phyloP scores from a whole-genome alignment of 2,113 vertebrate species.

The Perca fluviatilis region DNA sequence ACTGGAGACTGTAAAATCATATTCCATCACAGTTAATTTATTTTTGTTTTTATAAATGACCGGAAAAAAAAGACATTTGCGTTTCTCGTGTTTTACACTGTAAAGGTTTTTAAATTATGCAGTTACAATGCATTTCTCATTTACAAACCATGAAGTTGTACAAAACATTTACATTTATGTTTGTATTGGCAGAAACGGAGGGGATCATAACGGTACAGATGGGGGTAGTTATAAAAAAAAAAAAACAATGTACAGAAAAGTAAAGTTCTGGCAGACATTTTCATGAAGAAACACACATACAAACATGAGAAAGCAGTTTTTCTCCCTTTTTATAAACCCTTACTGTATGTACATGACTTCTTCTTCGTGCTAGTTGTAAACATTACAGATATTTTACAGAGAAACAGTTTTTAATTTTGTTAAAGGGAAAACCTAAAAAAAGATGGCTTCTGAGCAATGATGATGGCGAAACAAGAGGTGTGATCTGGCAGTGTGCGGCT shows the following conservation, averaged over 20 bases:
- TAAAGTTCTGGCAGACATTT: conserved; percentile 24
- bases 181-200: conserved; percentile 57
- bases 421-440: neutral
- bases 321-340: neutral
- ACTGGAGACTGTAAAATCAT: conserved; percentile 4
- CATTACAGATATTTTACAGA: conserved; percentile 1
- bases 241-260: conserved; percentile 9
- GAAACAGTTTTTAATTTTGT: neutral
- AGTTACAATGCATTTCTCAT: conserved; percentile 74
- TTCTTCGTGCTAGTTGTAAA: conserved; percentile 24
- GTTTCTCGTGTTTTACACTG: conserved; percentile 60
- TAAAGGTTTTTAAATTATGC: conserved; percentile 67
- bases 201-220: conserved; percentile 28
- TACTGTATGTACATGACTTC: neutral
- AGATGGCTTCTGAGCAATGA: neutral
- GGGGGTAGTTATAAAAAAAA: neutral
- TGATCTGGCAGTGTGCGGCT: conserved; percentile 64
- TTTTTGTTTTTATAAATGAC: conserved; percentile 76
- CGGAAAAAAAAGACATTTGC: conserved; percentile 60
- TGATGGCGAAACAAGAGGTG: conserved; percentile 16
- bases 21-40: conserved; percentile 79
- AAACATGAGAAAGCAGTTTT: conserved; percentile 8
- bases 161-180: conserved; percentile 81
- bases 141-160: conserved; percentile 82
- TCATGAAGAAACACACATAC: conserved; percentile 23